Conservation (phyloP, 2,797 vertebrate genomes). For the Semaprochilodus insignis region DNA sequence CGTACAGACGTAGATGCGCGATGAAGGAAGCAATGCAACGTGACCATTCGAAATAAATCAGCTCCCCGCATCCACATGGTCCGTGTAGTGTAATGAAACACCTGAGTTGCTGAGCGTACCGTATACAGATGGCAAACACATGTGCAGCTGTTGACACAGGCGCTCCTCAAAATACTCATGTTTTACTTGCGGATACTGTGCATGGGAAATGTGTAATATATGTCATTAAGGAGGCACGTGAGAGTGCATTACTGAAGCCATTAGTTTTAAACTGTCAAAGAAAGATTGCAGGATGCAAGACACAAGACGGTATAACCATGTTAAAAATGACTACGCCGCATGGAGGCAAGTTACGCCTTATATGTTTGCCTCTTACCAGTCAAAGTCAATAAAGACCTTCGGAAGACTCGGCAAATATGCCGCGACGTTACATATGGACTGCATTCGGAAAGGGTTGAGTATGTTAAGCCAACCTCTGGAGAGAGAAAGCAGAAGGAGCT, state of each 20-base stretch:
- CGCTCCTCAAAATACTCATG: slow-evolving; percentile 19
- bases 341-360: background rate
- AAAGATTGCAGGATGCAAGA: background rate
- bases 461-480: slow-evolving; percentile 21
- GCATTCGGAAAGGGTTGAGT: slow-evolving; percentile 13
- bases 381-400: slow-evolving; percentile 32
- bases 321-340: background rate
- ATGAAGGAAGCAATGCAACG: background rate
- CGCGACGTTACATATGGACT: slow-evolving; percentile 38
- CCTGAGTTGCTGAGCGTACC: slow-evolving; percentile 30
- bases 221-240: background rate
- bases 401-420: slow-evolving; percentile 14
- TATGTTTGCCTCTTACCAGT: background rate
- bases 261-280: background rate
- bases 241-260: background rate
- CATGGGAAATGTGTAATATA: background rate
- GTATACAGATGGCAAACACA: slow-evolving; percentile 39
- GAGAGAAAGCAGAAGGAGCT: slow-evolving; percentile 23
- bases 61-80: slow-evolving; percentile 4
- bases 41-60: slow-evolving; percentile 18
- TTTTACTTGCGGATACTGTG: slow-evolving; percentile 20
- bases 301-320: background rate
- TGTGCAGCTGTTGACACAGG: slow-evolving; percentile 33
- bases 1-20: background rate
- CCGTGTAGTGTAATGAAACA: slow-evolving; percentile 23